phyloP scores from a whole-genome alignment of 2,113 vertebrate genomes.

The Centropristis striata region DNA sequence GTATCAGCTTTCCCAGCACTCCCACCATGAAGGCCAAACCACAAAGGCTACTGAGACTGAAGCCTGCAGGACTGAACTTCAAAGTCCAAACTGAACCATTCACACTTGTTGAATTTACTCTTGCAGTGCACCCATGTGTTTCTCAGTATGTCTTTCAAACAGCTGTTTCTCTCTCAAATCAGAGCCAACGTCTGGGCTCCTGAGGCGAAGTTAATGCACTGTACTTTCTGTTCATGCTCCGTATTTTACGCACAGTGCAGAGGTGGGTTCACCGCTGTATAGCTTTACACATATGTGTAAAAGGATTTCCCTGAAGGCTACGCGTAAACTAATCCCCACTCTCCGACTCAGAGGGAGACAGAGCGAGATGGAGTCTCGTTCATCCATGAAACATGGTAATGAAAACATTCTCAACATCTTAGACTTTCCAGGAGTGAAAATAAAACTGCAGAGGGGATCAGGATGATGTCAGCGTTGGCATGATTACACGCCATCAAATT shows the following conservation, averaged over 20 bases:
- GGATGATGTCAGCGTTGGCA: neutral
- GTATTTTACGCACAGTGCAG: neutral
- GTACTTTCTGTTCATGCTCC: neutral
- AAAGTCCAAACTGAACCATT: constrained; percentile 46
- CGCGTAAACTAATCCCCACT: constrained; percentile 19
- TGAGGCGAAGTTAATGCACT: neutral
- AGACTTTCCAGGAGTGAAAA: neutral
- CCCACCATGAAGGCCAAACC: constrained; percentile 39
- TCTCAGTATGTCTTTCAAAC: constrained; percentile 8
- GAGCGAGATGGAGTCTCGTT: constrained; percentile 10
- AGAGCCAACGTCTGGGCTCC: neutral
- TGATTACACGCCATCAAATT: neutral
- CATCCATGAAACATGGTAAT: constrained; percentile 2
- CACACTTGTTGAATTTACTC: constrained; percentile 44
- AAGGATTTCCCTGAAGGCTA: constrained; percentile 25
- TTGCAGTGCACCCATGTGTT: constrained; percentile 18
- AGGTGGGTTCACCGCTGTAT: neutral
- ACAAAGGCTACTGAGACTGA: constrained; percentile 18
- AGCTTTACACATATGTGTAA: constrained; percentile 3
- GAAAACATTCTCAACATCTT: neutral
- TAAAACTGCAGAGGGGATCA: neutral
- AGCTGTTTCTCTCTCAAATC: constrained; percentile 16
- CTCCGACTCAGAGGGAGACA: constrained; percentile 37
- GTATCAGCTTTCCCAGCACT: constrained; percentile 55
- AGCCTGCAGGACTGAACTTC: constrained; percentile 48